A percentile compares a stretch with the other conserved stretches of the same genome.
Conservation (phyloP, 2,797 vertebrate genomes). For the Cryptoblepharus egeriae region DNA sequence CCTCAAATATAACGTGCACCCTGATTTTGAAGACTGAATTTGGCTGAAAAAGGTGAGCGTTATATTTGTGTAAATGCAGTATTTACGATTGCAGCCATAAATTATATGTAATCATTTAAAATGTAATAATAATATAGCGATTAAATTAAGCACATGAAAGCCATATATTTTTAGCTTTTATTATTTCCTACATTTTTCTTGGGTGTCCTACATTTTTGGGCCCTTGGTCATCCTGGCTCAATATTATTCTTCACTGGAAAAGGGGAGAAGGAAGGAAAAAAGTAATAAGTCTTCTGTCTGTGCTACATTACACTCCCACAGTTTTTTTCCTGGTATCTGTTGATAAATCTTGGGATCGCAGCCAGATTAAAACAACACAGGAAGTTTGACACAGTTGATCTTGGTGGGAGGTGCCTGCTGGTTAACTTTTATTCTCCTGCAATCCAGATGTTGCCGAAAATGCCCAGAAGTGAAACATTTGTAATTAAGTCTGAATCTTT, state of each 20-base stretch:
- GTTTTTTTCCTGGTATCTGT: conserved; percentile 57
- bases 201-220: no score
- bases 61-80: no score
- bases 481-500: conserved; percentile 38
- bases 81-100: no score
- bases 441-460: conserved; percentile 68
- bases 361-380: conserved; percentile 51
- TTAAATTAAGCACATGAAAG: no score
- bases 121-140: no score
- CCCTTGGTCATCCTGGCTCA: no score
- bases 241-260: not conserved
- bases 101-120: no score
- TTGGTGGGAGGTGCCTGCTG: conserved; percentile 64
- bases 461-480: conserved; percentile 56
- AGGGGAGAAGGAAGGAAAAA: not conserved
- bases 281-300: conserved; percentile 22
- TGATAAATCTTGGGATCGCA: conserved; percentile 56
- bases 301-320: conserved; percentile 34
- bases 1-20: no score
- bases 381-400: conserved; percentile 66
- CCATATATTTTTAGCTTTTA: no score
- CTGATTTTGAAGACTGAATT: no score
- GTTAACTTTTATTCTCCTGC: conserved; percentile 64
- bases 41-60: no score
- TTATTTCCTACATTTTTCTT: no score